Evolutionary conservation across 2,888 invertebrate genomes (phyloP), one percentile per base, ranked within the genome.

Genomic region (Ariolimax columbianus): DNA sequence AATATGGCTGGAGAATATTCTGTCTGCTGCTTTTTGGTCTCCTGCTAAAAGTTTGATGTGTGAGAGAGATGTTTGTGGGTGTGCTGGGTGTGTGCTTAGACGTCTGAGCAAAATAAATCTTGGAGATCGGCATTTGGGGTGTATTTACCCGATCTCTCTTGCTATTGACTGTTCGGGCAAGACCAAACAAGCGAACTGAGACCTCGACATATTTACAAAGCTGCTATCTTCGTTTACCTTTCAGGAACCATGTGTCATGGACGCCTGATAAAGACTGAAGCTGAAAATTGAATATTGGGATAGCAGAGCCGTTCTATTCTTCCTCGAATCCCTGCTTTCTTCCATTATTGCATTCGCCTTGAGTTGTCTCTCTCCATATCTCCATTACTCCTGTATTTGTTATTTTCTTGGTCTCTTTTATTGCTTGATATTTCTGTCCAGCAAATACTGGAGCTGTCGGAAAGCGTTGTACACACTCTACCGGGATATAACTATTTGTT

Each of bases 181-280:
- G 43, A 70, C 55, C 80, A 80, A 80, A 80, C 80, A 80, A 19
- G 30, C 38, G 80, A n/a, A 47, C 40, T 43, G 80, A 80, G 80
- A 80, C 80, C 68, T 68, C 68, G 59, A 80, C 80, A 80, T 80
- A 80, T 80, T 80, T 66, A 70, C 80, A 80, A 51, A 80, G 80
- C 80, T 70, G 80, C 80, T 80, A 80, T 80, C 80, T 68, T 51
- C 80, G 80, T 80, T 80, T 80, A 80, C 80, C 70, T 80, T 80
- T 26, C 47, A 80, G 80, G 80, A 66, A 80, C 80, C 80, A 80
- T 80, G 80, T 70, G 80, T 68, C 80, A 43, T 30, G n/a, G 55
- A 55, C 33, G 68, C 80, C 70, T 80, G 80, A 80, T 80, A 80
- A 80, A 80, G 51, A 68, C 47, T 40, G 55, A 66, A 66, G 79